Percentiles rank a stretch among this genome's conserved stretches.
Evolutionary conservation across 1,140 invertebrate species (phyloP).

Genomic region (Steinernema feltiae): DNA sequence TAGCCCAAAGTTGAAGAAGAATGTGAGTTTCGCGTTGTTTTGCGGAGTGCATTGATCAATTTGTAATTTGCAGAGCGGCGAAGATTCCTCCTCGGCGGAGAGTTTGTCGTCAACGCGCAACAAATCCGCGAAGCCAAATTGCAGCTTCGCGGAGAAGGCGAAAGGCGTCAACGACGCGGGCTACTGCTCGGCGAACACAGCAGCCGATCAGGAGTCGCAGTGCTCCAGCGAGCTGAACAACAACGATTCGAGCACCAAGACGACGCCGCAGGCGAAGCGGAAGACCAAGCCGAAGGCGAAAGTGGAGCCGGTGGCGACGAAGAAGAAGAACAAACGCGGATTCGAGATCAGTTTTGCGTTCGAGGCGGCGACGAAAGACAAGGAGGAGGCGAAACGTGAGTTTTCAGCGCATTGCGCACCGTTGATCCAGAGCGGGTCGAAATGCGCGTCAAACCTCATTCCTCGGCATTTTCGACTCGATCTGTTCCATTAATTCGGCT

Average conservation of each 20-base stretch:
- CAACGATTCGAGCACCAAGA: neutral
- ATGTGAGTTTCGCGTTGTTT: neutral
- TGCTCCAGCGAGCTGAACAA: neutral
- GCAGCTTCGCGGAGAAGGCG: slow-evolving; percentile 2
- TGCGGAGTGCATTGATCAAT: neutral
- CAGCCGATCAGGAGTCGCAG: neutral
- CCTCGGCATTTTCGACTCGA: neutral
- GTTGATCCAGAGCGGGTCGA: too few species aligned
- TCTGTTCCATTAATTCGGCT: neutral
- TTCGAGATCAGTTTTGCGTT: neutral
- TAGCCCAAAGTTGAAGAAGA: neutral
- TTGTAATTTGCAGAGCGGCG: neutral
- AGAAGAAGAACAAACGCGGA: neutral
- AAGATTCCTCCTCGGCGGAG: neutral
- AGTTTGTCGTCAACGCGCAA: neutral
- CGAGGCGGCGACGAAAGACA: neutral
- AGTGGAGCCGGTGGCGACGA: too few species aligned
- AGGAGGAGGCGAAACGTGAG: slow-evolving; percentile 1
- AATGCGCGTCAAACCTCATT: too few species aligned
- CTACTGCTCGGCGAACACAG: neutral
- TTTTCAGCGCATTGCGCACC: too few species aligned
- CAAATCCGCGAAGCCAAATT: neutral
- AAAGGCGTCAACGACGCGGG: neutral
- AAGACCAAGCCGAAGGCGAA: neutral
- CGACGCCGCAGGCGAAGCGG: neutral